Evolutionary conservation across 2,797 vertebrate species (phyloP), one percentile per base, ranked within the genome.

Genomic region (Lophius americanus): DNA sequence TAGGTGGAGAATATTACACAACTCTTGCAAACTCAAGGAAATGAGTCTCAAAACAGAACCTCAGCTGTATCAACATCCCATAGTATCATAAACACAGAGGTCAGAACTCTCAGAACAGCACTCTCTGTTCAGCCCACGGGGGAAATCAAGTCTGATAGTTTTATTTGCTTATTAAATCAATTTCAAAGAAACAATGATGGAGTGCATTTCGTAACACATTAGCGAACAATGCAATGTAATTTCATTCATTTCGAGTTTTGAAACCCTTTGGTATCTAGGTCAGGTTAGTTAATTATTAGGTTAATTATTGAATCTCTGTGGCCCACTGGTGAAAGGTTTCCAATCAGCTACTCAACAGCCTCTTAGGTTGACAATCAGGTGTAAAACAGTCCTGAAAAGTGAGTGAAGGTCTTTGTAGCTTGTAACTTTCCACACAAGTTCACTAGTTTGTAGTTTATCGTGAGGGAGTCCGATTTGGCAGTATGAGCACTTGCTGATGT

Each of bases 111-210:
- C n/a, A n/a, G n/a, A n/a, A n/a, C n/a, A n/a, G n/a, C n/a, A 7
- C 51, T 8, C 23, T 43, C n/a, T 61, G 5, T 44, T 66, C 23
- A 47, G 39, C 3, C 9, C 8, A 44, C 36, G 14, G 5, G n/a
- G 51, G 23, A 23, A 23, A 23, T 23, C 23, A 23, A 23, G 23
- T 23, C 23, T 23, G 23, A 41, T 0, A 7, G 23, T 23, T 87
- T 78, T 76, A 76, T 76, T 84, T 57, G 5, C 23, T 47, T 23
- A 50, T 56, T 14, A 58, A 37, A 33, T 64, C 37, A 13, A 55
- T 57, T 47, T 36, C 32, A 64, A 59, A 50, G 37, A 58, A 33
- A 68, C 3, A 32, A 2, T 44, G 23, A 23, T 36, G 5, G 44
- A 23, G n/a, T 6, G 3, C 36, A 32, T 52, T 9, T 50, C 10